These are phyloP conservation scores for Heliconius hermathena DNA, from an alignment of 1,140 invertebrate genomes.

Conservation along the genomic window DNA sequence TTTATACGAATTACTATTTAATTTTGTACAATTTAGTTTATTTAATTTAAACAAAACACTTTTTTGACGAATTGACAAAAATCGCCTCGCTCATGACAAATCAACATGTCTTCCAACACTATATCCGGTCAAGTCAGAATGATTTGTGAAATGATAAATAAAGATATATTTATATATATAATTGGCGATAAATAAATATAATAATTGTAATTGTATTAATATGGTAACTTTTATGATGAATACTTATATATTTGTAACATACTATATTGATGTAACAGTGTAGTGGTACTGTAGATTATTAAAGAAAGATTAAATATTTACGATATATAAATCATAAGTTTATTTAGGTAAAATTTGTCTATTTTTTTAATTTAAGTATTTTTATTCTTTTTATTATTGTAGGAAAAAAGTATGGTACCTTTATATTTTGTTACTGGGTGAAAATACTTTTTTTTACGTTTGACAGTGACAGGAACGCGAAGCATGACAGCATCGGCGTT, in stretches of 20 bases:
- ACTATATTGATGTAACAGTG: neutral
- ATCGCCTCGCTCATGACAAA: slow-evolving; percentile 75
- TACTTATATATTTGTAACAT: neutral
- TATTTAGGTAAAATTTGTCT: no score
- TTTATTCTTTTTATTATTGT: neutral
- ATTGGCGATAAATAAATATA: neutral
- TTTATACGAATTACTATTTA: slow-evolving; percentile 64
- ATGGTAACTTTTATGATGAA: neutral
- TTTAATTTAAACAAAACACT: slow-evolving; percentile 74
- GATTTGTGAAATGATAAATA: neutral
- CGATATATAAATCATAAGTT: no score
- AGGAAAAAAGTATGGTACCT: neutral
- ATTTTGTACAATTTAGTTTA: slow-evolving; percentile 68
- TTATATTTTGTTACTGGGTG: neutral
- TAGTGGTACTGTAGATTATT: no score
- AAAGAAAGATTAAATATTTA: no score
- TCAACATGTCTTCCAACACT: slow-evolving; percentile 78
- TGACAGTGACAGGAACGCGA: slow-evolving; percentile 29
- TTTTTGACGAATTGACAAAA: slow-evolving; percentile 78
- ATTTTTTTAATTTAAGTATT: neutral
- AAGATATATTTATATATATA: neutral
- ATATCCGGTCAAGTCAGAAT: slow-evolving; percentile 61
- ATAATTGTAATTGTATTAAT: neutral
- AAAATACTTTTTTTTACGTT: neutral
- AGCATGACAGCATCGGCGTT: slow-evolving; percentile 29